Base-by-base conservation (phyloP, 2,113 vertebrate species). In the Pollachius pollachius region DNA sequence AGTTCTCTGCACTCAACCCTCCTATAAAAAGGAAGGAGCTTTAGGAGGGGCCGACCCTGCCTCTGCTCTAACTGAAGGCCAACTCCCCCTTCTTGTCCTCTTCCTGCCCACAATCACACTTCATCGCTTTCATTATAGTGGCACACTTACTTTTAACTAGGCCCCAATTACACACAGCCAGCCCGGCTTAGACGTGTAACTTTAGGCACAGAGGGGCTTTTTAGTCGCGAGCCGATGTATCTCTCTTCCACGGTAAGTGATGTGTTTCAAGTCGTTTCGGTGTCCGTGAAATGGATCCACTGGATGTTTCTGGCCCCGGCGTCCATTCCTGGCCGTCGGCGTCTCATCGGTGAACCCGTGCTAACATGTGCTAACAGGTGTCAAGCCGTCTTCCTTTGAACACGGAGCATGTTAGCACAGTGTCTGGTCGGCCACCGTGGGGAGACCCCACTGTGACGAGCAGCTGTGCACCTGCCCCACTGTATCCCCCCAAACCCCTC, bases 381-480 rank as follows among this genome's bases (percentile, higher is more conserved):
- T 67, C 68, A 76, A 70, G 8, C 41, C 62, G 60, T 37, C 68
- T 69, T 68, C 66, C 52, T 72, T 74, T 74, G 80, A 76, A 60
- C 59, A 27, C 15, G 58, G 69, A 65, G 64, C 79, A 77, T 87
- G 84, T 81, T 83, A 79, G 85, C 61, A 34, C 75, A 65, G 76
- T 79, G 69, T 69, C 23, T 60, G 23, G 65, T 70, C 81, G 81
- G 72, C 81, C 79, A 73, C 41, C 12, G 41, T 48, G 41, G 73
- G 81, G 67, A 77, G 74, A 59, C 57, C 80, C 81, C 75, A 71
- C 72, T 77, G 76, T 85, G 71, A 87, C 80, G 88, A 86, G 89
- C 85, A 72, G 81, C 74, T 87, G 69, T 76, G 81, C 75, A 61
- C 87, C 77, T 87, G 81, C 77, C 86, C 89, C 78, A 79, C 54